Percentiles rank a stretch among this genome's conserved stretches.
Conservation (phyloP, 2,113 vertebrate genomes). For the Cnemophilus loriae region DNA sequence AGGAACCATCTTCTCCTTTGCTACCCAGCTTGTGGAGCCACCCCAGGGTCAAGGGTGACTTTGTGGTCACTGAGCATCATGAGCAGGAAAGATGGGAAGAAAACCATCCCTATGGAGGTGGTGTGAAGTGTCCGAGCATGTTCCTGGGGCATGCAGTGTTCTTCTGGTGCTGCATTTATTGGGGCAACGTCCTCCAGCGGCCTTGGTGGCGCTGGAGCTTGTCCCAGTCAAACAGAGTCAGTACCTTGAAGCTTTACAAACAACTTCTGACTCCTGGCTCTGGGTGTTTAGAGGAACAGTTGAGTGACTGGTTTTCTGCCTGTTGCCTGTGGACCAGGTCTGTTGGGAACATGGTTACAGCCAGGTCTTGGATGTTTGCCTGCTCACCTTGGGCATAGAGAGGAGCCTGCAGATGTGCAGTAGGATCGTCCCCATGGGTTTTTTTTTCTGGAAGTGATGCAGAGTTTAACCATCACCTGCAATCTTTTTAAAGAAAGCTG, state of each 20-base stretch:
- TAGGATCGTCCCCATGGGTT: rapidly evolving
- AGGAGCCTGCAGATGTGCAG: background rate
- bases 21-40: background rate
- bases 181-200: background rate
- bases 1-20: background rate
- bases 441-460: background rate
- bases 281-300: background rate
- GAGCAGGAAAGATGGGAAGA: background rate
- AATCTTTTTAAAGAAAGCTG: background rate
- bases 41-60: background rate
- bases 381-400: background rate
- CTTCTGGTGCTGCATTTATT: background rate
- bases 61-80: background rate
- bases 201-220: background rate
- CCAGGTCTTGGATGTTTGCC: background rate
- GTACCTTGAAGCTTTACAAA: background rate
- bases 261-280: background rate
- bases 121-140: rapidly evolving
- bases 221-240: rapidly evolving
- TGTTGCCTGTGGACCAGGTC: background rate
- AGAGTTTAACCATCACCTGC: background rate
- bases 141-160: background rate
- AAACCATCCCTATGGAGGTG: background rate
- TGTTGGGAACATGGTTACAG: background rate
- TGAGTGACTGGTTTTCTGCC: background rate